These are phyloP conservation scores for Ophioderma brevispina DNA, from an alignment of 35 echinoderm and acorn worm genomes.

Conservation along the genomic window DNA sequence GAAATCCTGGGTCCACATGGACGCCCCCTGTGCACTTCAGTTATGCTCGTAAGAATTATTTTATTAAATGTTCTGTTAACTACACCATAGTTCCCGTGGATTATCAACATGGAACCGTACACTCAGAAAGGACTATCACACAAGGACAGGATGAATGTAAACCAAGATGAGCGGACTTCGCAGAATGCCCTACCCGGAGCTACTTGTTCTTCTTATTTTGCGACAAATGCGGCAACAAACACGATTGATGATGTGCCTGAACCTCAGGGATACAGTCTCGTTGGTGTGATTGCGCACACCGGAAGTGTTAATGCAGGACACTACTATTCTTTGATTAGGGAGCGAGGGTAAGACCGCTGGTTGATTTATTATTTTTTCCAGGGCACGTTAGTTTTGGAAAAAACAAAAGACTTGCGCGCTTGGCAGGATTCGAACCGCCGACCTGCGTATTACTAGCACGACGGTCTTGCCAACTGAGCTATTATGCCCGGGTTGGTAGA, in stretches of 20 bases:
- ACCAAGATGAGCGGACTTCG: neutral
- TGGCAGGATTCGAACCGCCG: no score
- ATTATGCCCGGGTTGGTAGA: no score
- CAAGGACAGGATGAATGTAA: neutral
- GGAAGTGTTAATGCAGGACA: conserved; percentile 92
- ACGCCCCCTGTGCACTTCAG: no score
- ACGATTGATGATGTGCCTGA: neutral
- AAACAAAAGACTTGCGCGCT: no score
- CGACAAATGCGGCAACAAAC: no score
- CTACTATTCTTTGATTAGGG: conserved; percentile 92
- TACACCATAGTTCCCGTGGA: neutral
- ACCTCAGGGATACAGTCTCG: conserved; percentile 64
- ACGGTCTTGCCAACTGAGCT: no score
- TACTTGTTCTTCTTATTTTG: neutral
- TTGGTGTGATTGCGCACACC: conserved; percentile 95
- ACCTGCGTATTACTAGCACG: no score
- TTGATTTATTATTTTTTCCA: no score
- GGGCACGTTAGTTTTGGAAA: no score
- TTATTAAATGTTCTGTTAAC: neutral
- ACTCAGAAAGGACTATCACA: neutral
- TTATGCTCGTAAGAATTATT: no score
- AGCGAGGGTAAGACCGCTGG: neutral
- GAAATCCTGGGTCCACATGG: no score
- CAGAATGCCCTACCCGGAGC: neutral
- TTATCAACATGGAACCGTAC: neutral